phyloP scores from a whole-genome alignment of 1,140 invertebrate species.

The Periplaneta americana region DNA sequence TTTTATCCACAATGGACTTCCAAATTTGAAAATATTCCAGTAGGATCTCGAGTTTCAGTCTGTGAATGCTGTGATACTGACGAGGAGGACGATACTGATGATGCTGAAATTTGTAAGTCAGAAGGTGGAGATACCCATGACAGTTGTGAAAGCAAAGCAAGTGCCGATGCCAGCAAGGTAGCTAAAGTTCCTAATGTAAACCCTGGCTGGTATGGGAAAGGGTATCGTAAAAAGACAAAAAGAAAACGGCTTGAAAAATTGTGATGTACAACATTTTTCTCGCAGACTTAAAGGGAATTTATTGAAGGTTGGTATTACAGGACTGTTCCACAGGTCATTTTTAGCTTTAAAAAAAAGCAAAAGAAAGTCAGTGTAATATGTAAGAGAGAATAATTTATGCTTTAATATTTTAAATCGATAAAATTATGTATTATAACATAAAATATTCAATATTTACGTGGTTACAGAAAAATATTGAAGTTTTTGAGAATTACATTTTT shows the following conservation, averaged over 20 bases:
- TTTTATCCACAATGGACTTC: constrained; percentile 32
- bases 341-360: not conserved
- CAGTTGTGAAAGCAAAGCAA: not conserved
- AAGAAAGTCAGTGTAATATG: not conserved
- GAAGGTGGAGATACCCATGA: not conserved
- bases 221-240: constrained; percentile 46
- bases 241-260: constrained; percentile 38
- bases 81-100: not conserved
- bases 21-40: not conserved
- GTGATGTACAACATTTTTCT: not conserved
- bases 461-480: no score
- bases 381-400: not conserved
- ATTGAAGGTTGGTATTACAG: not conserved
- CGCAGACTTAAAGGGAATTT: not conserved
- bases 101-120: not conserved
- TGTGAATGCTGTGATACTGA: constrained; percentile 11
- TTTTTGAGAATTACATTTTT: no score
- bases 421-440: not conserved
- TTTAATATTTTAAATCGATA: not conserved
- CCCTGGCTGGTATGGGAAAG: constrained; percentile 61
- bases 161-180: not conserved
- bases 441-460: no score
- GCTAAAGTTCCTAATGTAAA: constrained; percentile 31
- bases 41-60: not conserved
- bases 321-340: not conserved